Base-by-base conservation (phyloP, 2,888 invertebrate genomes). In the Athrips mouffetella region DNA sequence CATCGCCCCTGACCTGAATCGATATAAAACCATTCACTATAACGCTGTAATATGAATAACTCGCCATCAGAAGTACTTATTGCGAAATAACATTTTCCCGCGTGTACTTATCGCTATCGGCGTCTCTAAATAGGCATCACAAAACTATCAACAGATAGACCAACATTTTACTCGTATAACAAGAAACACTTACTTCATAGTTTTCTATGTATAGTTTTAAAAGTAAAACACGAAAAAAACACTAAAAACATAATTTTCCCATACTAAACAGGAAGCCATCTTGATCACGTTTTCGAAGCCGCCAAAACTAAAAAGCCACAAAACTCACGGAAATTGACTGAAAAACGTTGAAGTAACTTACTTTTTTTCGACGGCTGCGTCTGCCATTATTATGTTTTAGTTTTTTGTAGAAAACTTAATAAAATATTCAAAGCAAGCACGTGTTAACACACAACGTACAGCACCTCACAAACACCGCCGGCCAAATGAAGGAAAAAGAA, bases 291-390 rank as follows among this genome's bases (percentile, higher is more conserved):
- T 78, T 75, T 59, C 56, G 61, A 76, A 78, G 80, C 86, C 87
- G 87, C 87, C 86, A 87, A 88, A 87, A 82, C 60, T 68, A 62
- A 58, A 60, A 59, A 55, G 54, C 51, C 53, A 45, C 45, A 51
- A 68, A 69, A 66, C 53, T 62, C 57, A 35, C 20, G 37, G 53
- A 50, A 60, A 57, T 48, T 63, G 51, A 67, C 56, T 58, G 50
- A 70, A 66, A 57, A 52, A 51, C 33, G 44, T 58, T 16, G 56
- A 60, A 62, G 60, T 55, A 70, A 92, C 92, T 92, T 89, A 92
- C 92, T 91, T 91, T 76, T 89, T 90, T 75, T 91, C 91, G 58
- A 90, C 86, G 67, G 92, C 92, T 80, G 92, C 91, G 82, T 92
- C 92, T 82, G 92, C 92, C 92, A 92, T 92, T 85, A 65, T 90